Conservation (phyloP, 30 jellyfish, hydroid and myxozoan genomes). For the Nemopilema nomurai region DNA sequence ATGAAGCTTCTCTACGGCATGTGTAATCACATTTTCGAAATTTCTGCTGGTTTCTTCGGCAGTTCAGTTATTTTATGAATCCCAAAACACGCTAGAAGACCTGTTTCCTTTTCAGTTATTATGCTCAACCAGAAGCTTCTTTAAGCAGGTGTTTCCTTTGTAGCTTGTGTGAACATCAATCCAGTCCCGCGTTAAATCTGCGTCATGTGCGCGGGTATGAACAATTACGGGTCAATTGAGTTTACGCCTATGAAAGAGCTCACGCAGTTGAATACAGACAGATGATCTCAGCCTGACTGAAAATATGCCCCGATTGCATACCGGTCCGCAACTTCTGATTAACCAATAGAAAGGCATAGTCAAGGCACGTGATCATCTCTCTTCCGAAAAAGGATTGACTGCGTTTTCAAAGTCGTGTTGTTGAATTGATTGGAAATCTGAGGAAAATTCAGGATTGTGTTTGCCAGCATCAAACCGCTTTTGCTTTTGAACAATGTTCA, state of each 20-base stretch:
- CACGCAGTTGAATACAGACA: background rate
- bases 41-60: background rate
- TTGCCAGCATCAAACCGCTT: too few relatives aligned
- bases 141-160: constrained; percentile 41
- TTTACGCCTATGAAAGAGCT: background rate
- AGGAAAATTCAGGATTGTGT: too few relatives aligned
- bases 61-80: constrained; percentile 4
- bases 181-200: background rate
- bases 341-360: background rate
- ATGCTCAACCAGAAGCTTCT: constrained; percentile 50
- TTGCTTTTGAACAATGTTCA: too few relatives aligned
- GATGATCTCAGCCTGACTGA: background rate
- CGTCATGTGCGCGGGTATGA: background rate
- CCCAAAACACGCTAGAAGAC: constrained; percentile 7
- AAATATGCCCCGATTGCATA: background rate
- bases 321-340: background rate
- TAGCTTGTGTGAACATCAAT: background rate
- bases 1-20: background rate
- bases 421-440: too few relatives aligned
- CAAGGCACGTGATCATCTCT: constrained; percentile 3
- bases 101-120: constrained; percentile 18
- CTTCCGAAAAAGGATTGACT: background rate
- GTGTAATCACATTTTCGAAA: constrained; percentile 7
- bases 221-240: background rate
- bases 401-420: background rate